These are phyloP conservation scores for Fundulus diaphanus DNA, from an alignment of 2,797 vertebrate genomes.

Conservation along the genomic window DNA sequence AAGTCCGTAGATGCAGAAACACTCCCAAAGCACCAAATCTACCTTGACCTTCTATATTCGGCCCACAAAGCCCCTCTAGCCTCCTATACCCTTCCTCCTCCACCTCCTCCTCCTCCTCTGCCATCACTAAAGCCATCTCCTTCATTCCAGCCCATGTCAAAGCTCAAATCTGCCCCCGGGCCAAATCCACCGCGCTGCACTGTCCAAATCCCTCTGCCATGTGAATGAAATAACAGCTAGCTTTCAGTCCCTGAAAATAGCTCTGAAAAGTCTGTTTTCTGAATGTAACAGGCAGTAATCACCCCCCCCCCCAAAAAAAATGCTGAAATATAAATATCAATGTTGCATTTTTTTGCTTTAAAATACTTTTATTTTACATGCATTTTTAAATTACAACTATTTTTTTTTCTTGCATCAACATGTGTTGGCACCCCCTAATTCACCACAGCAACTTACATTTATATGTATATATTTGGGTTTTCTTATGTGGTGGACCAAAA, in stretches of 20 bases:
- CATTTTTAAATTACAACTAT: too few relatives aligned
- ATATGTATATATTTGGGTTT: too few relatives aligned
- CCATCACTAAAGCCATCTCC: conserved; percentile 15
- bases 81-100: conserved; percentile 21
- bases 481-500: background rate
- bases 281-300: background rate
- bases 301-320: background rate
- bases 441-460: too few relatives aligned
- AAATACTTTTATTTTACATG: background rate
- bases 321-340: background rate
- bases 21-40: conserved; percentile 17
- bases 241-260: conserved; percentile 43
- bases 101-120: conserved; percentile 10
- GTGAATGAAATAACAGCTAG: conserved; percentile 58
- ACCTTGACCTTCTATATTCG: conserved; percentile 59
- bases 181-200: conserved; percentile 65
- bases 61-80: conserved; percentile 39
- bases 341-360: background rate
- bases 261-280: conserved; percentile 20
- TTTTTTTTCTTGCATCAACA: background rate
- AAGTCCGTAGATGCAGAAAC: conserved; percentile 16
- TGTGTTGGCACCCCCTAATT: too few relatives aligned
- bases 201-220: conserved; percentile 67
- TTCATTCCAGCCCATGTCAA: conserved; percentile 47
- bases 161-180: conserved; percentile 55